Conservation (phyloP, 2,113 vertebrate genomes). For the western clawed frog (Xenopus tropicalis) region DNA sequence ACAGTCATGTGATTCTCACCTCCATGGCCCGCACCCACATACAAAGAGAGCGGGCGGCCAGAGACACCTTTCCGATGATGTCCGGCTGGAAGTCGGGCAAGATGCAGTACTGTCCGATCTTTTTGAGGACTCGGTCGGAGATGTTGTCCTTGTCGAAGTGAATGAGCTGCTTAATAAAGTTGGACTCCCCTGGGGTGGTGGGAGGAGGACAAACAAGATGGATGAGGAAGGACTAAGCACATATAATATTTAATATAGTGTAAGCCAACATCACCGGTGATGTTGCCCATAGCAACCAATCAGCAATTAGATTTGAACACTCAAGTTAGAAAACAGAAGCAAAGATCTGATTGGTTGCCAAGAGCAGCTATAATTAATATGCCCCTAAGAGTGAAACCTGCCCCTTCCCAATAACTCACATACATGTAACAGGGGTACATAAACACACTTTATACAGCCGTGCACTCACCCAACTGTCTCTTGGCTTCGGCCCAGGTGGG, state of each 20-base stretch:
- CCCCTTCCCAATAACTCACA: too few species aligned
- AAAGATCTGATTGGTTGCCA: too few species aligned
- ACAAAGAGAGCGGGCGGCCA: constrained; percentile 84
- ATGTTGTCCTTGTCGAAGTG: constrained; percentile 88
- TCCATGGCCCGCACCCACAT: constrained; percentile 93
- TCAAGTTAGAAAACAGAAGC: too few species aligned
- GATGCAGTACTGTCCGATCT: constrained; percentile 74
- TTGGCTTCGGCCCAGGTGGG: constrained; percentile 87
- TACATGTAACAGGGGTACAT: too few species aligned
- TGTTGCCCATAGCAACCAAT: too few species aligned
- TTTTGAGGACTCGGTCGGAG: constrained; percentile 79
- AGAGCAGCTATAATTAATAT: too few species aligned
- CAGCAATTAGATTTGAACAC: too few species aligned
- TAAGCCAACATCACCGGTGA: too few species aligned
- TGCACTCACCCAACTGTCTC: constrained; percentile 78
- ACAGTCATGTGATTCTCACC: constrained; percentile 64
- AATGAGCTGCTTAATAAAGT: constrained; percentile 84
- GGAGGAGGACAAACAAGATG: neutral
- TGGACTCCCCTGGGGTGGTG: constrained; percentile 69
- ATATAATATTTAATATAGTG: neutral
- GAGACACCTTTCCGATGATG: constrained; percentile 79
- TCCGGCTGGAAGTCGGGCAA: constrained; percentile 81
- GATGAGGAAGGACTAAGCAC: neutral
- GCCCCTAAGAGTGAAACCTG: too few species aligned
- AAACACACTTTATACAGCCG: too few species aligned